phyloP scores from a whole-genome alignment of 2,797 vertebrate species.

The Paratrypauchen microcephalus region DNA sequence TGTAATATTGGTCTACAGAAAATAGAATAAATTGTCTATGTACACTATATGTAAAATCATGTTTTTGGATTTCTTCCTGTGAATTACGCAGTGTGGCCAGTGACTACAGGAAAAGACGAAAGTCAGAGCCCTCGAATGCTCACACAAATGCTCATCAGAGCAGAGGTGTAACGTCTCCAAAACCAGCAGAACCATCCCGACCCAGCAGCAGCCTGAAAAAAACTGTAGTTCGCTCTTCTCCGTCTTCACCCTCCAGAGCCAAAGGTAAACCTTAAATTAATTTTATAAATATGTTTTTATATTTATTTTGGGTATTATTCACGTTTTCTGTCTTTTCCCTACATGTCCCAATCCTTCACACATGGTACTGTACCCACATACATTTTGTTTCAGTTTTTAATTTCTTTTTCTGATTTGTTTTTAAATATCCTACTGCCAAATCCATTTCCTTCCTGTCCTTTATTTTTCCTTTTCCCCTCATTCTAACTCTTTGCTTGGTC shows the following conservation, averaged over 20 bases:
- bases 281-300: constrained; percentile 1
- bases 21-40: not conserved
- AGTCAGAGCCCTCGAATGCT: constrained; percentile 91
- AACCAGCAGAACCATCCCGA: constrained; percentile 77
- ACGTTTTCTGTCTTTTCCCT: not conserved
- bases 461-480: constrained; percentile 27
- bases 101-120: constrained; percentile 95
- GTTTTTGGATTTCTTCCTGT: not conserved
- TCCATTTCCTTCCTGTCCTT: constrained; percentile 10
- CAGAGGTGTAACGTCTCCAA: constrained; percentile 68
- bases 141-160: constrained; percentile 79
- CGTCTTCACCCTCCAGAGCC: constrained; percentile 89
- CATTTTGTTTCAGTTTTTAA: constrained; percentile 4
- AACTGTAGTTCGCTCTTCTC: constrained; percentile 87
- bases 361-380: constrained; percentile 1
- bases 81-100: constrained; percentile 78
- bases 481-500: constrained; percentile 25
- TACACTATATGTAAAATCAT: not conserved
- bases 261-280: constrained; percentile 84
- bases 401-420: constrained; percentile 26
- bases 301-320: not conserved
- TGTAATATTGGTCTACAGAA: not conserved
- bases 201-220: constrained; percentile 82
- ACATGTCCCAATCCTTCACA: not conserved
- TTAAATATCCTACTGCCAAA: constrained; percentile 22